phyloP scores from a whole-genome alignment of 2,888 invertebrate species.

The Encarsia formosa region DNA sequence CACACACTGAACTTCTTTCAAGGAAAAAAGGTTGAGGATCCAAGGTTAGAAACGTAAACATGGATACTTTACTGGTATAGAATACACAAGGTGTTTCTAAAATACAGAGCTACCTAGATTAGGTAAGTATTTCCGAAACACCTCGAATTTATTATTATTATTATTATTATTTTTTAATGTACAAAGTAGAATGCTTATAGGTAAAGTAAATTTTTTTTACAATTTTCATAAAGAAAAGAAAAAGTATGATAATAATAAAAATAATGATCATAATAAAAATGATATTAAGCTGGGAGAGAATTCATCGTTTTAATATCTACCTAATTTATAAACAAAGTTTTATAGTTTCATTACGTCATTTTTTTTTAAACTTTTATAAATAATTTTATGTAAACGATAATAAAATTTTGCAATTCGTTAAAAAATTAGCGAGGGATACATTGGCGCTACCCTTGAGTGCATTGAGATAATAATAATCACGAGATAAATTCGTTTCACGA shows the following conservation, averaged over 20 bases:
- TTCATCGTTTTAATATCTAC: too few species aligned
- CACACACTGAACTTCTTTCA: background rate
- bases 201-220: too few species aligned
- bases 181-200: too few species aligned
- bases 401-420: slow-evolving; percentile 12
- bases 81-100: slow-evolving; percentile 13
- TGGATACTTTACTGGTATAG: slow-evolving; percentile 1
- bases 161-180: too few species aligned
- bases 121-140: too few species aligned
- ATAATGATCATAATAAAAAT: too few species aligned
- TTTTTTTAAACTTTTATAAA: slow-evolving; percentile 4
- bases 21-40: background rate
- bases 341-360: slow-evolving; percentile 2
- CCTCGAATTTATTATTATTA: too few species aligned
- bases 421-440: slow-evolving; percentile 15
- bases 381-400: slow-evolving; percentile 7
- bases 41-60: slow-evolving; percentile 18
- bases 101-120: too few species aligned
- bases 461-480: background rate
- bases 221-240: too few species aligned
- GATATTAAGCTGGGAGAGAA: too few species aligned
- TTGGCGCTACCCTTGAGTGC: slow-evolving; percentile 10
- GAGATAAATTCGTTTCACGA: slow-evolving; percentile 17
- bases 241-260: too few species aligned
- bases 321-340: too few species aligned